Percentiles rank a stretch among this genome's conserved stretches.
These are phyloP conservation scores for Willowsia nigromaculata DNA, from an alignment of 2,888 invertebrate genomes.

Conservation along the genomic window DNA sequence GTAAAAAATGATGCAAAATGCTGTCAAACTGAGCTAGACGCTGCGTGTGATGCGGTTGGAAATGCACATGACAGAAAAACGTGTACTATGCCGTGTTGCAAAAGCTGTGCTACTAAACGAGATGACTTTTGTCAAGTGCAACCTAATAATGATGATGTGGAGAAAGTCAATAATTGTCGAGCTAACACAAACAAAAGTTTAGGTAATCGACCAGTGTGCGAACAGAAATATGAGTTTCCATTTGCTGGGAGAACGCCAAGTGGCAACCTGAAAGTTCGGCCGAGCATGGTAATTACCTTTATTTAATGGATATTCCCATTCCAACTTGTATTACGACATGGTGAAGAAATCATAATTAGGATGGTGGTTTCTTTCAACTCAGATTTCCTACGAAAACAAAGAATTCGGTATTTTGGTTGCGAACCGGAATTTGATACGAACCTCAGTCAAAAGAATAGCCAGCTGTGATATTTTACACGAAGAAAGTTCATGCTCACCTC, in stretches of 20 bases:
- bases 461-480: neutral
- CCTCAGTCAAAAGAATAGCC: conserved; percentile 33
- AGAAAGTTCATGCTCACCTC: neutral
- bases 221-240: conserved; percentile 52
- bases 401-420: conserved; percentile 72
- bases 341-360: neutral
- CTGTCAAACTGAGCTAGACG: conserved; percentile 59
- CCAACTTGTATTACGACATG: no score
- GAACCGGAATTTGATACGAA: conserved; percentile 53
- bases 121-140: neutral
- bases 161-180: neutral
- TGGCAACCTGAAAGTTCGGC: conserved; percentile 70
- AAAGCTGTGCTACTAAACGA: neutral
- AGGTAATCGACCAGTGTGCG: neutral
- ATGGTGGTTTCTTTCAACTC: no score
- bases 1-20: neutral
- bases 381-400: conserved; percentile 74
- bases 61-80: conserved; percentile 19
- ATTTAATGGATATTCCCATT: no score
- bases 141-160: neutral
- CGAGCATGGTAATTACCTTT: conserved; percentile 53
- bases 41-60: neutral
- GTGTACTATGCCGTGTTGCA: conserved; percentile 26
- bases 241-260: conserved; percentile 67
- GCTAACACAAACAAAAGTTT: neutral